Base-by-base conservation (phyloP, 1,140 invertebrate species). In the Drosophila suzukii region DNA sequence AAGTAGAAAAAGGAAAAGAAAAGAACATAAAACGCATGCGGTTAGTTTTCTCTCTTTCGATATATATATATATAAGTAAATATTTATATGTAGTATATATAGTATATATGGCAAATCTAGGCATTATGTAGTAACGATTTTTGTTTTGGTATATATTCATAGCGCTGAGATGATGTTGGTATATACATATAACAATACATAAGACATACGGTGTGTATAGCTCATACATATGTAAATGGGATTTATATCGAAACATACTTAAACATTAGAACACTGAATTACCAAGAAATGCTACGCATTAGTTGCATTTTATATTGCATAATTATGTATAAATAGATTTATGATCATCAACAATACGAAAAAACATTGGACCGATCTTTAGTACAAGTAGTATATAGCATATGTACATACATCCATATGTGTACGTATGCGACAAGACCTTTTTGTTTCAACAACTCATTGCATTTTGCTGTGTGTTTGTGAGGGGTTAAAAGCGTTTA, bases 11-110 rank as follows among this genome's bases (percentile, higher is more conserved):
- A 90, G 80, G 71, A 90, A 89, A 91, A 91, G 85, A 91, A 91
- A 90, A 90, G 78, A 91, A 91, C 86, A 89, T 88, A 91, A 92
- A 92, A 92, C 73, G 79, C 91, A 92, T 92, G 91, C 91, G 90
- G 90, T 92, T 92, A 92, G 91, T 91, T 92, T 76, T 89, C 70
- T 89, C 74, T 86, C 80, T 79, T 50, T n/a, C n/a, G n/a, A n/a
- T 59, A 84, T 72, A 82, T 81, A 85, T 86, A 88, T 20, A 5
- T 27, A 27, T 27, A 27, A 90, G 72, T 84, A 89, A 88, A 84
- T 88, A 84, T 89, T 72, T 81, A 83, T 73, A 70, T 78, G 60
- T 74, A 59, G 49, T 70, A 67, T 83, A 56, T 68, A 71, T 66
- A 38, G 20, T 75, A 75, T 67, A 68, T 81, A 81, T 71, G 54